These are phyloP conservation scores for Phymorhynchus buccinoides DNA, from an alignment of 1,140 invertebrate species.

Conservation along the genomic window DNA sequence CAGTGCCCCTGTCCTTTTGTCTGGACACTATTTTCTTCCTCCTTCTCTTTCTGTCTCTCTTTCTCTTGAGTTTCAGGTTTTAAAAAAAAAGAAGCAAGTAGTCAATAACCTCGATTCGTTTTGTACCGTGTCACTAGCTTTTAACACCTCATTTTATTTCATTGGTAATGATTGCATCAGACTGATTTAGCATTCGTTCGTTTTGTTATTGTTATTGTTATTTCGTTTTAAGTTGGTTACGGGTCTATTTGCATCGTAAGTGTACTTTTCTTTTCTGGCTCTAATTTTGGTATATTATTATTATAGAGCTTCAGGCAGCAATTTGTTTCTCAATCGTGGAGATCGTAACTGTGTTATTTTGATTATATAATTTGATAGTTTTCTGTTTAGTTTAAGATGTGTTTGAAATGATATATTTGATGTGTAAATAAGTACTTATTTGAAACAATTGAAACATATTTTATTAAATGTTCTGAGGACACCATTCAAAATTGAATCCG, in stretches of 20 bases:
- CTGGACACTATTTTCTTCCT: neutral
- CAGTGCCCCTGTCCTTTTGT: conserved; percentile 56
- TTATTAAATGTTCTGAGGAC: neutral
- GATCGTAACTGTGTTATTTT: neutral
- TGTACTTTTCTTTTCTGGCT: neutral
- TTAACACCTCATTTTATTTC: neutral
- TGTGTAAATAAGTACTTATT: neutral
- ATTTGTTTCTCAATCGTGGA: too few relatives aligned
- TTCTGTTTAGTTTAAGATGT: neutral
- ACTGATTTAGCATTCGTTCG: conserved; percentile 3
- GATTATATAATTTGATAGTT: neutral
- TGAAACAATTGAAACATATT: neutral
- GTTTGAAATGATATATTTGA: neutral
- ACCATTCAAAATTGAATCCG: neutral
- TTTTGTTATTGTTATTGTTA: conserved; percentile 5
- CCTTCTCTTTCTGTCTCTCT: neutral
- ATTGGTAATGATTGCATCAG: neutral
- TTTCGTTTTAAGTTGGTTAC: conserved; percentile 24
- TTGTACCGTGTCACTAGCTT: neutral
- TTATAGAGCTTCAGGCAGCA: neutral
- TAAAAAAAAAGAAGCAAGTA: too few relatives aligned
- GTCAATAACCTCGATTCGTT: neutral
- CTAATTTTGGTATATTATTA: neutral
- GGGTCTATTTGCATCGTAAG: conserved; percentile 33
- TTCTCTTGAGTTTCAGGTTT: neutral